A percentile compares a stretch with the other conserved stretches of the same genome.
Evolutionary conservation across 2,888 invertebrate species (phyloP).

Genomic region (Oconnorella tubifera): DNA sequence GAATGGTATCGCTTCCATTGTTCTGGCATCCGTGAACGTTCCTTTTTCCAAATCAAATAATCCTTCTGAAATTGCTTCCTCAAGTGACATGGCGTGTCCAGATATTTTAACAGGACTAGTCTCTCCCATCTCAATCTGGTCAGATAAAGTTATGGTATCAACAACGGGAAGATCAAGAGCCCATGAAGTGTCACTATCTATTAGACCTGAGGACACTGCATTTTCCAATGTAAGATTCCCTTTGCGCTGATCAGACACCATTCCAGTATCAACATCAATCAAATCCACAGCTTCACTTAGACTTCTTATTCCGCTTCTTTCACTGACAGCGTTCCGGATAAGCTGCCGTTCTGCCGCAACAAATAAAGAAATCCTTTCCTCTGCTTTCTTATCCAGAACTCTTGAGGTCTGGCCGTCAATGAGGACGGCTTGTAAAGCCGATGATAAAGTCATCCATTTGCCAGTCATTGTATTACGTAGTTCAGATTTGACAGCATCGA

Average conservation of each 20-base stretch:
- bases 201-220: background rate
- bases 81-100: slow-evolving; percentile 63
- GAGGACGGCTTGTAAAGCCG: slow-evolving; percentile 19
- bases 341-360: background rate
- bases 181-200: background rate
- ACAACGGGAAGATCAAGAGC: background rate
- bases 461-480: slow-evolving; percentile 2
- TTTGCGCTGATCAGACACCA: background rate
- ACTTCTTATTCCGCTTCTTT: too few species aligned
- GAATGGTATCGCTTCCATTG: slow-evolving; percentile 74
- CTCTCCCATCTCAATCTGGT: background rate
- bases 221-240: background rate
- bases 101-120: slow-evolving; percentile 15
- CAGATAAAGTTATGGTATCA: background rate
- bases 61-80: slow-evolving; percentile 38
- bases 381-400: background rate
- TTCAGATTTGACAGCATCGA: slow-evolving; percentile 13
- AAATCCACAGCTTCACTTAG: background rate
- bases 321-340: background rate
- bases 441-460: slow-evolving; percentile 16
- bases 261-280: background rate
- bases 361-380: background rate
- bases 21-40: slow-evolving; percentile 40
- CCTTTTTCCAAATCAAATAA: slow-evolving; percentile 38
- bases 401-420: slow-evolving; percentile 4